Percentiles rank a stretch among this genome's conserved stretches.
Conservation (phyloP, 2,888 invertebrate species). For the Petrolisthes cinctipes region DNA sequence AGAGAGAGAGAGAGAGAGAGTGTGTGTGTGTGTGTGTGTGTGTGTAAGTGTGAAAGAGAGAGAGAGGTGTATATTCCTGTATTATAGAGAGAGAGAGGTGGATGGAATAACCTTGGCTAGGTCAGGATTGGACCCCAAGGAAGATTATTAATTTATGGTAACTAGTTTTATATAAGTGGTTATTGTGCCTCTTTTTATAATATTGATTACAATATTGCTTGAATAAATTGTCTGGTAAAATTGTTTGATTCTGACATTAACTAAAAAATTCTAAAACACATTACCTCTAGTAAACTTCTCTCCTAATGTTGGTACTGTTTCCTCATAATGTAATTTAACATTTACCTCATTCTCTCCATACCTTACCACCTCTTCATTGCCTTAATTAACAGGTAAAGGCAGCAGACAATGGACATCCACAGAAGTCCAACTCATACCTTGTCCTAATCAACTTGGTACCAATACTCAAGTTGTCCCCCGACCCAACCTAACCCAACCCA, state of each 20-base stretch:
- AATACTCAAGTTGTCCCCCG: conserved; percentile 74
- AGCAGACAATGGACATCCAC: conserved; percentile 82
- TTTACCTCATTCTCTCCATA: neutral
- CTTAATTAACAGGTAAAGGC: conserved; percentile 83
- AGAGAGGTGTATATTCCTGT: no score
- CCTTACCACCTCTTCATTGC: neutral
- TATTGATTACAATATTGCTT: neutral
- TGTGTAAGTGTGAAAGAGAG: no score
- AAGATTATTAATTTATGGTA: conserved; percentile 79
- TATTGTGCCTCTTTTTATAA: neutral
- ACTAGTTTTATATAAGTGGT: conserved; percentile 63
- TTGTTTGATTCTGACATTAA: neutral
- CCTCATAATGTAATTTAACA: neutral
- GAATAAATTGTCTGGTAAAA: no score
- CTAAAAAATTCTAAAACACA: neutral
- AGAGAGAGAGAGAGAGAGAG: no score
- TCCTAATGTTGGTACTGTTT: neutral
- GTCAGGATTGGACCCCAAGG: conserved; percentile 79
- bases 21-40: no score
- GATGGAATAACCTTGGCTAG: conserved; percentile 87
- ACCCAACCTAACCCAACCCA: no score
- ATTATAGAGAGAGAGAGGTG: no score
- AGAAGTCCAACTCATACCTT: conserved; percentile 81
- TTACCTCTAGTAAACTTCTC: neutral
- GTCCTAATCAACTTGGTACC: conserved; percentile 79